These are phyloP conservation scores for Isoperla grammatica DNA, from an alignment of 2,888 invertebrate species.

Conservation along the genomic window DNA sequence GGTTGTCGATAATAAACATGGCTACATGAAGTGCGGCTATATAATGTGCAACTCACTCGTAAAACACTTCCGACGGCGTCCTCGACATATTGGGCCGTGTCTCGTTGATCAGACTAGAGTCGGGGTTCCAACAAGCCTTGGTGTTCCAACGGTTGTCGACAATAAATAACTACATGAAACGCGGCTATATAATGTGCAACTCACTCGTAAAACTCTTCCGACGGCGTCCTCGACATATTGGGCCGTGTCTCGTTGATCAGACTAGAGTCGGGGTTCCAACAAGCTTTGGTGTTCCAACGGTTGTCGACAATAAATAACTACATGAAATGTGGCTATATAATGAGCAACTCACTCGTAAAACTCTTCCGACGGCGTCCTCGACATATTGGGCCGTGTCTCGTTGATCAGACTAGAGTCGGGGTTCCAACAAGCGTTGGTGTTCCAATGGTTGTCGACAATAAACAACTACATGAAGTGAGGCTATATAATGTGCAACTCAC, in stretches of 20 bases:
- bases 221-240: constrained; percentile 70
- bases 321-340: too few relatives aligned
- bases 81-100: constrained; percentile 65
- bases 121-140: constrained; percentile 71
- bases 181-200: too few relatives aligned
- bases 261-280: constrained; percentile 66
- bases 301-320: too few relatives aligned
- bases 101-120: constrained; percentile 48
- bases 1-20: too few relatives aligned
- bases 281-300: constrained; percentile 76
- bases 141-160: constrained; percentile 85
- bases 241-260: constrained; percentile 58
- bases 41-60: constrained; percentile 74
- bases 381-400: constrained; percentile 60
- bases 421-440: not conserved
- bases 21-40: too few relatives aligned
- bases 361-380: constrained; percentile 81
- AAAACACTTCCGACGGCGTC: constrained; percentile 88
- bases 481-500: too few relatives aligned
- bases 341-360: too few relatives aligned
- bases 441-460: not conserved
- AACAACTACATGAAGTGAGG: too few relatives aligned
- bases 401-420: constrained; percentile 43
- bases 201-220: constrained; percentile 92
- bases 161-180: too few relatives aligned